Conservation (phyloP, 2,797 vertebrate species). For the Fistularia commersonii region DNA sequence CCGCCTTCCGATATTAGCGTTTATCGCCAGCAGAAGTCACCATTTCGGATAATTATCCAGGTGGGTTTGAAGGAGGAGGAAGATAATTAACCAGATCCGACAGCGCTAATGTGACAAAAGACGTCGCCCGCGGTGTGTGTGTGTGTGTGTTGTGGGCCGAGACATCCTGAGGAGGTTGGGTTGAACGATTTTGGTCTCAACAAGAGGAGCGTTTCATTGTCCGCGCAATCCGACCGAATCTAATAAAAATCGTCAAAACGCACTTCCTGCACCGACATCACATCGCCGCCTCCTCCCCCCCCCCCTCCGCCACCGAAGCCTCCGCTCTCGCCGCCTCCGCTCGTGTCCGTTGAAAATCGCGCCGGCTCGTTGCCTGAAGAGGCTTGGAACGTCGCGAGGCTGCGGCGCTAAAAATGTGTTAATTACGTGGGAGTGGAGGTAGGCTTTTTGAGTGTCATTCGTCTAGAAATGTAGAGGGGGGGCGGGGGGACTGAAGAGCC, state of each 20-base stretch:
- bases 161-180: no score
- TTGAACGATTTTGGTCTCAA: no score
- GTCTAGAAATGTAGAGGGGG: slow-evolving; percentile 27
- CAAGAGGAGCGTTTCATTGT: slow-evolving; percentile 29
- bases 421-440: slow-evolving; percentile 55
- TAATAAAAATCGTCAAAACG: slow-evolving; percentile 8
- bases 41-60: no score
- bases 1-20: no score
- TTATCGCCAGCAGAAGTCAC: no score
- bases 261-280: slow-evolving; percentile 29
- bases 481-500: slow-evolving; percentile 23
- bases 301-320: slow-evolving; percentile 46
- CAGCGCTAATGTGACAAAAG: no score
- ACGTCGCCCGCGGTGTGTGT: no score
- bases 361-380: slow-evolving; percentile 51
- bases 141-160: not conserved
- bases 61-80: no score
- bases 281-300: slow-evolving; percentile 33
- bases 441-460: slow-evolving; percentile 36
- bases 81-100: no score
- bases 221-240: slow-evolving; percentile 19
- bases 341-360: slow-evolving; percentile 36
- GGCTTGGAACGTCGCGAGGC: slow-evolving; percentile 32
- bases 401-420: slow-evolving; percentile 49
- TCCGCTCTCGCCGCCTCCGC: slow-evolving; percentile 36